Conservation (phyloP, 2,797 vertebrate species). For the Microctenopoma lineatum region DNA sequence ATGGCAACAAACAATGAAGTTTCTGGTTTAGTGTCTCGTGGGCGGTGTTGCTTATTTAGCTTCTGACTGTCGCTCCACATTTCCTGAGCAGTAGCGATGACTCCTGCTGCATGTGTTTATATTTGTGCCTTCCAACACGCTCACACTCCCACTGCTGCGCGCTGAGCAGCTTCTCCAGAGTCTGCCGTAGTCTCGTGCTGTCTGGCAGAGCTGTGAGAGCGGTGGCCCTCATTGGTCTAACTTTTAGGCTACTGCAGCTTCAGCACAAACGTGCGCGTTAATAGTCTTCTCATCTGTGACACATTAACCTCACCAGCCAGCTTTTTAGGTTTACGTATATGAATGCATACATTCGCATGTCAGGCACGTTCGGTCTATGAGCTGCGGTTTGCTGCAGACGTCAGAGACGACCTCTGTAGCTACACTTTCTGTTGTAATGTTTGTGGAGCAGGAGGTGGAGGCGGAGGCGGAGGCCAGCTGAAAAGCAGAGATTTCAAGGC, state of each 20-base stretch:
- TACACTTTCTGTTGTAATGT: conserved; percentile 40
- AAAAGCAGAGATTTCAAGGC: conserved; percentile 60
- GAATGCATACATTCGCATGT: neutral
- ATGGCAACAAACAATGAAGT: conserved; percentile 22
- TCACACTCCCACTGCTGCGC: conserved; percentile 14
- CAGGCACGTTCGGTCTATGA: conserved; percentile 21
- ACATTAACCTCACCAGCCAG: neutral
- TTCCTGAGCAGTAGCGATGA: conserved; percentile 2
- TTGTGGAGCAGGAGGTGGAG: conserved; percentile 60
- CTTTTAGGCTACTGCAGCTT: conserved; percentile 5
- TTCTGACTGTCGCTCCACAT: conserved; percentile 11
- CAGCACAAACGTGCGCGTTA: too few relatives aligned
- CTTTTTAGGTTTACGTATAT: neutral
- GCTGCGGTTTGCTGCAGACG: conserved; percentile 49
- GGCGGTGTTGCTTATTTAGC: conserved; percentile 20
- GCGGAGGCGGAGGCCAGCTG: conserved; percentile 57
- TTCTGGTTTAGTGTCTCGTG: conserved; percentile 5
- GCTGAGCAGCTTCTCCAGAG: conserved; percentile 9
- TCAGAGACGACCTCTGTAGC: conserved; percentile 62
- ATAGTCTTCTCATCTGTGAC: neutral
- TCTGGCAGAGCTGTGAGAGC: conserved; percentile 18
- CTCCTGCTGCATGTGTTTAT: conserved; percentile 24
- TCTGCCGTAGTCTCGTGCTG: conserved; percentile 16
- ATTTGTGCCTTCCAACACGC: conserved; percentile 9
- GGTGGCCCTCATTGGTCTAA: conserved; percentile 18